A percentile compares a stretch with the other conserved stretches of the same genome.
Conservation (phyloP, 2,888 invertebrate genomes). For the Alcis repandata region DNA sequence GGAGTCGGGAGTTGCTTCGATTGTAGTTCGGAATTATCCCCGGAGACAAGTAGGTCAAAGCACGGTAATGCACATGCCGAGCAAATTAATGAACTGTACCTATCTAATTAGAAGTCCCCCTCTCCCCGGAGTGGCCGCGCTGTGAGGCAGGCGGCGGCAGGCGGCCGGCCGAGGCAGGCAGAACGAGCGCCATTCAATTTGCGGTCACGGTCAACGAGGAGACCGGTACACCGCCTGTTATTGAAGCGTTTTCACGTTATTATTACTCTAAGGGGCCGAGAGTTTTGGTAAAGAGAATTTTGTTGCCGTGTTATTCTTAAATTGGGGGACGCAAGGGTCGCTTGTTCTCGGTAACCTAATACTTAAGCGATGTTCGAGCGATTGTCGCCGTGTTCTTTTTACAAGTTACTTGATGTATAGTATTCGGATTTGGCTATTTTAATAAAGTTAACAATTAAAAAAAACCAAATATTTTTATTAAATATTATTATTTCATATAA, state of each 20-base stretch:
- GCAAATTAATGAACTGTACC: conserved; percentile 46
- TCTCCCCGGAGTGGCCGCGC: background rate
- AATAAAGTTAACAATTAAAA: too few relatives aligned
- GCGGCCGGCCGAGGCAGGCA: conserved; percentile 9
- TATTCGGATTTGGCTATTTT: too few relatives aligned
- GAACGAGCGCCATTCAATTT: conserved; percentile 46
- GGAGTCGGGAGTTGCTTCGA: conserved; percentile 1
- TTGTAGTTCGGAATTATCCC: conserved; percentile 10
- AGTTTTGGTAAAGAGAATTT: conserved; percentile 42
- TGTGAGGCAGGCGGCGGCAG: conserved; percentile 7
- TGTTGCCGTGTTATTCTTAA: conserved; percentile 42
- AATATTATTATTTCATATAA: too few relatives aligned
- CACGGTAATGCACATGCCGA: conserved; percentile 39
- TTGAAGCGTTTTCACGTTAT: conserved; percentile 49
- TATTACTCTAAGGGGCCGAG: conserved; percentile 44
- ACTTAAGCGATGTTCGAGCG: conserved; percentile 27
- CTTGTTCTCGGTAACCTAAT: conserved; percentile 29
- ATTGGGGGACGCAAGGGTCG: conserved; percentile 32
- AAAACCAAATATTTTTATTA: too few relatives aligned
- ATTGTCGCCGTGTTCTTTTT: conserved; percentile 26
- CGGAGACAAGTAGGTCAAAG: conserved; percentile 23
- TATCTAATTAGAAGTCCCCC: conserved; percentile 44
- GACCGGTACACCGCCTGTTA: conserved; percentile 44
- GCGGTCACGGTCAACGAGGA: conserved; percentile 43
- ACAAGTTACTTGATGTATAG: conserved; percentile 30